These are phyloP conservation scores for Andrena chrysosceles DNA, from an alignment of 2,888 invertebrate genomes.

Conservation along the genomic window DNA sequence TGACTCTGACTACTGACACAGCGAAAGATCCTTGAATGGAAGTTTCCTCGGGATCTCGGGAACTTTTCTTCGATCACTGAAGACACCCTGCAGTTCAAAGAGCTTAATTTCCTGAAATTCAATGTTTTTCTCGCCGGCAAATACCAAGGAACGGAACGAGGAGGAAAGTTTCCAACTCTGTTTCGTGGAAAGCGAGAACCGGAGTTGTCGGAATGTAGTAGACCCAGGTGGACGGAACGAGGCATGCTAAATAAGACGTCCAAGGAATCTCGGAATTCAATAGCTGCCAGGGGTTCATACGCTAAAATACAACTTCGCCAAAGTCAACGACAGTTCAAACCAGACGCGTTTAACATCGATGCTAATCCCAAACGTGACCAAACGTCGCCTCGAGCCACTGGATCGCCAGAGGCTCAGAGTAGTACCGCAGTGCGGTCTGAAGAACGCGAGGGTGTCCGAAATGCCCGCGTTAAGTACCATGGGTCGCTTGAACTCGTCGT, in stretches of 20 bases:
- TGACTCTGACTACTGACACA: not conserved
- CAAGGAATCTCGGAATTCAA: not conserved
- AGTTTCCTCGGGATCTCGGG: not conserved
- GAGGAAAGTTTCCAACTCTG: not conserved
- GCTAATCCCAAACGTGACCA: constrained; percentile 21
- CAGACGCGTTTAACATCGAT: constrained; percentile 3
- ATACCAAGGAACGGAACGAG: not conserved
- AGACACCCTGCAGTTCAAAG: constrained; percentile 9
- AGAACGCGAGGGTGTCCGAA: not conserved
- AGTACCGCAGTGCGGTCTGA: constrained; percentile 26
- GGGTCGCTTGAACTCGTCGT: not conserved
- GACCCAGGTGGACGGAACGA: constrained; percentile 8
- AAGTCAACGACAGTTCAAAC: constrained; percentile 12
- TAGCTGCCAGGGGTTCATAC: not conserved
- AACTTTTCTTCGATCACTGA: constrained; percentile 27
- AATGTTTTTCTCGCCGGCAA: constrained; percentile 27
- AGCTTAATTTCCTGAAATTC: constrained; percentile 33
- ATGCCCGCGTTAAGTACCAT: constrained; percentile 8
- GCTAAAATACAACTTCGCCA: not conserved
- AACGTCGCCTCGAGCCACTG: constrained; percentile 8
- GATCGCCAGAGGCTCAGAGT: not conserved
- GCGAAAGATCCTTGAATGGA: constrained; percentile 10
- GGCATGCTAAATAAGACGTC: constrained; percentile 1
- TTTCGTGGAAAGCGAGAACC: constrained; percentile 16
- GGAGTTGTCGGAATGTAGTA: constrained; percentile 18